Conservation (phyloP, 2,113 vertebrate species). For the Myocastor coypus region DNA sequence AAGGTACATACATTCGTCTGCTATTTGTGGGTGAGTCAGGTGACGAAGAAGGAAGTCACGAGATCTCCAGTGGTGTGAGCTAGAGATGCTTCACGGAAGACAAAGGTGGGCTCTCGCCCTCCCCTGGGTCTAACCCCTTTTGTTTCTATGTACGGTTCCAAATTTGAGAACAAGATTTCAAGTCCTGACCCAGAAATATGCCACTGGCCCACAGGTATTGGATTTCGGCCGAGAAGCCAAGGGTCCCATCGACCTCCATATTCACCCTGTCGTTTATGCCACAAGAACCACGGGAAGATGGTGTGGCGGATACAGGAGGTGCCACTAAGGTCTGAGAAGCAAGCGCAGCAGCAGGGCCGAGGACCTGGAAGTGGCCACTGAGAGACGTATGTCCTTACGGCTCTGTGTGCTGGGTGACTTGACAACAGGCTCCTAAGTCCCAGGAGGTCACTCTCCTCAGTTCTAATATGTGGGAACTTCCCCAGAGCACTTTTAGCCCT, state of each 20-base stretch:
- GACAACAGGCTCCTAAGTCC: background rate
- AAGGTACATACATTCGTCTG: background rate
- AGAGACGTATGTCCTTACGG: background rate
- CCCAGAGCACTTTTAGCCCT: background rate
- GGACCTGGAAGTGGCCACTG: background rate
- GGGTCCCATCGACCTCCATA: background rate
- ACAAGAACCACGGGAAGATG: background rate
- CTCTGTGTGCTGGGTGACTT: background rate
- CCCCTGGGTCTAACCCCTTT: background rate
- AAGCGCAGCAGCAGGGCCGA: background rate
- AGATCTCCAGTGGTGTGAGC: background rate
- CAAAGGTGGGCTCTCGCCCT: background rate
- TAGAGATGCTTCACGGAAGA: background rate
- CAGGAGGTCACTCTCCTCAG: background rate
- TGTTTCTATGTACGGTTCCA: background rate
- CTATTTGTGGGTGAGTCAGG: background rate
- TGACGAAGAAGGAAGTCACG: conserved; percentile 1
- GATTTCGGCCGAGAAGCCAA: background rate
- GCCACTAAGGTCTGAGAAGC: background rate
- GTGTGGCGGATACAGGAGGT: background rate
- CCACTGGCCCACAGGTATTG: background rate
- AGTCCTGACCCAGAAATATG: background rate
- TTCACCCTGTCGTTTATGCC: background rate
- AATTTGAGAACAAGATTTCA: background rate
- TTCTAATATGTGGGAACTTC: background rate